These are phyloP conservation scores for Drosophila recens DNA, from an alignment of 2,888 invertebrate genomes.

Conservation along the genomic window DNA sequence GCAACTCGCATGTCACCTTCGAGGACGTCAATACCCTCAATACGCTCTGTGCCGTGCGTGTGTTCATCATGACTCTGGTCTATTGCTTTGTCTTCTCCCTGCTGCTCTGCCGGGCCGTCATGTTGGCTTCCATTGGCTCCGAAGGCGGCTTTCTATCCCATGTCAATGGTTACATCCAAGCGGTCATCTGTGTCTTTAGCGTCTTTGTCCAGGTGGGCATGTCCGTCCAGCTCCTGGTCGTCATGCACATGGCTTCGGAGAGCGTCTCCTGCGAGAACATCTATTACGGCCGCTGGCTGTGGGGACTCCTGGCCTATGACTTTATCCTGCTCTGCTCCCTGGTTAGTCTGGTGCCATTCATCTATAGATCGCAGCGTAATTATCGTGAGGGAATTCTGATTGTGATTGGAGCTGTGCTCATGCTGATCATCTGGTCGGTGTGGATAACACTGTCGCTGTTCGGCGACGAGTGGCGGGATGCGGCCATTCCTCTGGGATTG, in stretches of 20 bases:
- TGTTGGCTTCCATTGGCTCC: constrained; percentile 89
- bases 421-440: constrained; percentile 87
- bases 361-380: constrained; percentile 88
- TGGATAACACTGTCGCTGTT: constrained; percentile 87
- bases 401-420: constrained; percentile 86
- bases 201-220: constrained; percentile 87
- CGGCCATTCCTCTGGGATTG: constrained; percentile 87
- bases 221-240: constrained; percentile 85
- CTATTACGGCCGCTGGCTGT: constrained; percentile 86
- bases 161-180: constrained; percentile 89
- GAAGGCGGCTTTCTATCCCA: constrained; percentile 90
- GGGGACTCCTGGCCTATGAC: constrained; percentile 88
- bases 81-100: constrained; percentile 89
- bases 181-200: constrained; percentile 88
- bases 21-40: constrained; percentile 83
- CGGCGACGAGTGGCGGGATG: constrained; percentile 87
- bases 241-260: constrained; percentile 85
- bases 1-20: constrained; percentile 83
- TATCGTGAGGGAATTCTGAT: constrained; percentile 89
- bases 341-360: constrained; percentile 87
- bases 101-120: constrained; percentile 88
- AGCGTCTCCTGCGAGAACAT: constrained; percentile 86
- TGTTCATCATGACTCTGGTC: constrained; percentile 87
- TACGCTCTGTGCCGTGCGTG: constrained; percentile 87
- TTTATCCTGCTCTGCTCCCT: constrained; percentile 87